Evolutionary conservation across 2,888 invertebrate species (phyloP).

Genomic region (Pseudoips prasinana): DNA sequence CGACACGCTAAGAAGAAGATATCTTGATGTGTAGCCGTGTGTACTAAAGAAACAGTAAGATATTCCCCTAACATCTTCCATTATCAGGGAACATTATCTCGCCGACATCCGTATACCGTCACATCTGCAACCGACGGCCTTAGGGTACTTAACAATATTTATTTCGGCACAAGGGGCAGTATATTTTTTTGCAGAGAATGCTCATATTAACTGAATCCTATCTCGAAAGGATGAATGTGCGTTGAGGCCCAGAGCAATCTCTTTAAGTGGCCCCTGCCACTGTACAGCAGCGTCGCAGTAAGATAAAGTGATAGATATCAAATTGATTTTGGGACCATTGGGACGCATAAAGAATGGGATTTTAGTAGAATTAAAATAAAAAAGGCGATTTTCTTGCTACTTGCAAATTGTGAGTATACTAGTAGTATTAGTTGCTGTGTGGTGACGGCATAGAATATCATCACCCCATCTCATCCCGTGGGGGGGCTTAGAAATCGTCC

Average conservation of each 20-base stretch:
- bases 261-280: slow-evolving; percentile 60
- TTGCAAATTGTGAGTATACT: too few species aligned
- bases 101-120: slow-evolving; percentile 27
- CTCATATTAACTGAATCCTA: slow-evolving; percentile 65
- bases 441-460: too few species aligned
- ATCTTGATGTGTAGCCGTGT: too few species aligned
- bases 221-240: slow-evolving; percentile 53
- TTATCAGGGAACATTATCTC: slow-evolving; percentile 30
- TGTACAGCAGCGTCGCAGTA: slow-evolving; percentile 15
- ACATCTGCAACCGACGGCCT: slow-evolving; percentile 35
- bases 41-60: slow-evolving; percentile 1
- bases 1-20: too few species aligned
- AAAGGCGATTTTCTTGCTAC: too few species aligned
- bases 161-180: slow-evolving; percentile 58
- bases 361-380: too few species aligned
- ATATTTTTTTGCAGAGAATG: slow-evolving; percentile 55
- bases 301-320: slow-evolving; percentile 7
- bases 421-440: too few species aligned
- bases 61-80: slow-evolving; percentile 11
- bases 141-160: slow-evolving; percentile 60
- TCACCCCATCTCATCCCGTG: too few species aligned
- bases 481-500: too few species aligned
- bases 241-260: slow-evolving; percentile 65
- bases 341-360: too few species aligned
- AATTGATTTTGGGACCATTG: neutral